Conservation (phyloP, 2,888 invertebrate species). For the Ischnus inquisitorius region DNA sequence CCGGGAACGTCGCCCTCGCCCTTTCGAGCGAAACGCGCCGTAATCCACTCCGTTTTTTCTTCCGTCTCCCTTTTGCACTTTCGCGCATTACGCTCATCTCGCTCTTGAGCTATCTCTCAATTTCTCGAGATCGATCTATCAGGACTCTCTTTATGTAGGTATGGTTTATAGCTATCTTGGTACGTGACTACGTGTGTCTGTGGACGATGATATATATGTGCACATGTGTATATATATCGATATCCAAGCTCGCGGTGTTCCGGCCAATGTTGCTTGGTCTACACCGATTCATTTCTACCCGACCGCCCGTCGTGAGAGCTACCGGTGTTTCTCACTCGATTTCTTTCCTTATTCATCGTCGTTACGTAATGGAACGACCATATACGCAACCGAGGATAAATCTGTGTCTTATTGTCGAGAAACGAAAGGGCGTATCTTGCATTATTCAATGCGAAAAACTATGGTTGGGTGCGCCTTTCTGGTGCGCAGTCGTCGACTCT, state of each 20-base stretch:
- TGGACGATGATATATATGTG: background rate
- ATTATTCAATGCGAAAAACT: background rate
- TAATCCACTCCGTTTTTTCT: constrained; percentile 40
- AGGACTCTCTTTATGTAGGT: constrained; percentile 27
- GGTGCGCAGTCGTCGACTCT: background rate
- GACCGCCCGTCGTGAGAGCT: constrained; percentile 30
- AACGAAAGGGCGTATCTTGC: background rate
- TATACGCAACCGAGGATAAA: constrained; percentile 14
- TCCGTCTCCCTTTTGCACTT: constrained; percentile 13
- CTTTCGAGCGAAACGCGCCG: constrained; percentile 11
- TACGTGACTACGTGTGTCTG: background rate
- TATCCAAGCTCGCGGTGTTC: background rate
- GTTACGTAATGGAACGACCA: constrained; percentile 47
- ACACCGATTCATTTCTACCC: constrained; percentile 48
- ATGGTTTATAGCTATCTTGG: constrained; percentile 22
- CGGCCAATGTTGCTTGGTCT: constrained; percentile 37
- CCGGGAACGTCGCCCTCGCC: constrained; percentile 17
- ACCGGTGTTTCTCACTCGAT: background rate
- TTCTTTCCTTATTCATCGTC: constrained; percentile 4
- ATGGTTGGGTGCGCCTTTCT: background rate
- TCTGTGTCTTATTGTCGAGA: background rate
- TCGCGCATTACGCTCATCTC: constrained; percentile 16
- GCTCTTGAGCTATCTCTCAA: constrained; percentile 11
- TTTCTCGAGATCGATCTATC: constrained; percentile 53
- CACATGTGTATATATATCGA: background rate